These are phyloP conservation scores for Psittacula echo DNA, from an alignment of 2,797 vertebrate genomes.

Conservation along the genomic window DNA sequence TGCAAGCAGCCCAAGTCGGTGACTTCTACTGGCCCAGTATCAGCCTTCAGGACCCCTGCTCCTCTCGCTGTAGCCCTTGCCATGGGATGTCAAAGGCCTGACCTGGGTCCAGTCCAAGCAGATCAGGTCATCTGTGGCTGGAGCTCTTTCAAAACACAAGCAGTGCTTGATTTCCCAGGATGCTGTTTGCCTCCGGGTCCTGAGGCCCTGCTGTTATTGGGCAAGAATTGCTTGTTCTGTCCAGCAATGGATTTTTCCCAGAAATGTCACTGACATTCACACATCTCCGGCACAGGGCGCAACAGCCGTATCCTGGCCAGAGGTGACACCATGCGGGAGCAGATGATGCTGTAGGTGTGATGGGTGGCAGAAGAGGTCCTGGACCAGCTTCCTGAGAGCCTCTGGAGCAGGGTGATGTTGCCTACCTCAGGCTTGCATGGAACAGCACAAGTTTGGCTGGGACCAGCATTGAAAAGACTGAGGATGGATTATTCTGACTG, in stretches of 20 bases:
- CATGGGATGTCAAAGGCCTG: not conserved
- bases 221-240: not conserved
- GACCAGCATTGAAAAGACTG: not conserved
- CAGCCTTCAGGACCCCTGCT: not conserved
- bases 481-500: not conserved
- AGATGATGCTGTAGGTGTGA: not conserved
- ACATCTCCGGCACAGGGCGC: not conserved
- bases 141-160: not conserved
- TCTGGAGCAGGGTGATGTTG: not conserved
- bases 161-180: not conserved
- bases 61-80: not conserved
- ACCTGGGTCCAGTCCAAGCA: not conserved
- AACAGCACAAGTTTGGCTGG: rapidly evolving
- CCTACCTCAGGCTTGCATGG: not conserved
- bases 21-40: not conserved
- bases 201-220: not conserved
- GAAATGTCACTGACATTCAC: not conserved
- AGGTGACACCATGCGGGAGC: not conserved
- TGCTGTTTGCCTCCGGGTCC: not conserved
- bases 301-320: not conserved
- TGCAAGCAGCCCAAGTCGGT: not conserved
- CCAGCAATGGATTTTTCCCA: not conserved
- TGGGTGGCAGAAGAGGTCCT: not conserved
- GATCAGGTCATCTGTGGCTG: not conserved
- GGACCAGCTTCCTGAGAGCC: not conserved